Base-by-base conservation (phyloP, 2,888 invertebrate genomes). In the Orchesella flavescens region DNA sequence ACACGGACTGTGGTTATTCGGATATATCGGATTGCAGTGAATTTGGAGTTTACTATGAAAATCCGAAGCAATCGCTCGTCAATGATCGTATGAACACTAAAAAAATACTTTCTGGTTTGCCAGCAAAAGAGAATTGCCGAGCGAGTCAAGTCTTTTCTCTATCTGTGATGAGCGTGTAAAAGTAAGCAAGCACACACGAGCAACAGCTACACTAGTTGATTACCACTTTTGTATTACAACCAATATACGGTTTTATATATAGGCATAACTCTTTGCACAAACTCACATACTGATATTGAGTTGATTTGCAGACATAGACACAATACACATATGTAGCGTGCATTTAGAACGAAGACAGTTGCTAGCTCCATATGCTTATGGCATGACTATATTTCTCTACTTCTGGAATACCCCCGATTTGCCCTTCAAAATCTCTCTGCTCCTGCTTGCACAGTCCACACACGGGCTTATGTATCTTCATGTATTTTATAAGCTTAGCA, bases 341-440 rank as follows among this genome's bases (percentile, higher is more conserved):
- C 53, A 34, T 34, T 34, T 34, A 34, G 34, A 34, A 34, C 3
- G 34, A 34, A 34, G 34, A 34, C 34, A 65, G 79, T 73, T 73
- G 73, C 73, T 66, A 73, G 59, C 73, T 80, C 61, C 80, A 73
- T 72, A 66, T 65, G 59, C 44, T 65, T 19, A 80, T 80, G 73
- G 53, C 63, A 73, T 80, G 66, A 73, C 43, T 72, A 80, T 73
- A 65, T 80, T 44, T 65, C 63, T 57, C 17, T 66, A 44, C 63
- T 73, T 73, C 80, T 80, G 80, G 73, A 80, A 80, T 80, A 80
- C 44, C 66, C 80, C 59, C 80, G 55, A 66, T 80, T 80, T 80
- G 73, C 72, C 80, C 80, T 80, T 80, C 80, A 80, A 80, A 80
- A 72, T 13, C 34, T 49, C 66, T 68, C 68, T 49, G 46, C 65